Conservation (phyloP, 1,140 invertebrate genomes). For the Radopholus similis region DNA sequence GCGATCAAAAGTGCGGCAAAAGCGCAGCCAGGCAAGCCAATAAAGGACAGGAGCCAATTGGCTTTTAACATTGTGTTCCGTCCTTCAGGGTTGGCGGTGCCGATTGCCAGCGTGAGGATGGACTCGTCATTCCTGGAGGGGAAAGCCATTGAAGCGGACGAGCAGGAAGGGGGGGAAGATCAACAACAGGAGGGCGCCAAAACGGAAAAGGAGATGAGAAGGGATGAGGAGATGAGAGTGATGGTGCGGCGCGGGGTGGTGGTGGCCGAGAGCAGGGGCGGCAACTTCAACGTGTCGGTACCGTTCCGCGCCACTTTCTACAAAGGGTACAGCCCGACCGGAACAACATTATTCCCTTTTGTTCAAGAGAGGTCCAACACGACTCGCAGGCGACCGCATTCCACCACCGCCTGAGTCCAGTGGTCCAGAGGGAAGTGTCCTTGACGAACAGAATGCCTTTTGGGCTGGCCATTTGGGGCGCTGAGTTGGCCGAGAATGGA, state of each 20-base stretch:
- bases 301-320: constrained; percentile 35
- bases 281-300: constrained; percentile 47
- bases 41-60: neutral
- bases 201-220: neutral
- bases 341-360: neutral
- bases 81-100: constrained; percentile 20
- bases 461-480: constrained; percentile 40
- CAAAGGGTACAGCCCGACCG: constrained; percentile 22
- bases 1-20: constrained; percentile 28
- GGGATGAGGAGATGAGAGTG: neutral
- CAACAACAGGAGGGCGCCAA: neutral
- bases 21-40: constrained; percentile 32
- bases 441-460: constrained; percentile 40
- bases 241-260: constrained; percentile 21
- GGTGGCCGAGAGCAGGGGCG: constrained; percentile 49
- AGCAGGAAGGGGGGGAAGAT: neutral
- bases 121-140: constrained; percentile 23
- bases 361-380: constrained; percentile 39
- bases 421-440: constrained; percentile 21
- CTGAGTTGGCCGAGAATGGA: constrained; percentile 25
- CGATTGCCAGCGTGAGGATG: constrained; percentile 35
- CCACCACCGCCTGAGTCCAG: constrained; percentile 28
- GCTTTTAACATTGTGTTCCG: neutral
- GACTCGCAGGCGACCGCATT: constrained; percentile 38
- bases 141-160: neutral